Percentiles rank a stretch among this genome's conserved stretches.
Evolutionary conservation across 1,140 invertebrate species (phyloP).

Genomic region (Schlechtendalia chinensis): DNA sequence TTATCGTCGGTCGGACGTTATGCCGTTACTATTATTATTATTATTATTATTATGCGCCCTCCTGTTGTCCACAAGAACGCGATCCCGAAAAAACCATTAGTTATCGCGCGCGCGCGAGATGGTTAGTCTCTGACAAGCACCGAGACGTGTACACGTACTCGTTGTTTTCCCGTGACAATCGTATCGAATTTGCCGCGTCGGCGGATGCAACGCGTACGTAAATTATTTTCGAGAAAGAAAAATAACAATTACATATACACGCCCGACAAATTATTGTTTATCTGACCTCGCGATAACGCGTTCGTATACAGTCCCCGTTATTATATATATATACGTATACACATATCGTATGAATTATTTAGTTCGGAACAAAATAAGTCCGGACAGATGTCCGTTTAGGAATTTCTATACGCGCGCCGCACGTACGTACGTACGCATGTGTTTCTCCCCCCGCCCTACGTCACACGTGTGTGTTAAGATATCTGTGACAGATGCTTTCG

Average conservation of each 20-base stretch:
- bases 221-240: constrained; percentile 15
- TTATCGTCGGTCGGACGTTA: no score
- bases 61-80: not conserved
- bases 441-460: no score
- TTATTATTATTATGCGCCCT: not conserved
- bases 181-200: constrained; percentile 19
- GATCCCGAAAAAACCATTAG: constrained; percentile 28
- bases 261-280: constrained; percentile 5
- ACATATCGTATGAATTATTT: constrained; percentile 31
- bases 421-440: not conserved
- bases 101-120: no score
- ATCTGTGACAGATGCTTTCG: constrained; percentile 46
- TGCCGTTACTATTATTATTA: no score
- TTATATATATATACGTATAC: not conserved
- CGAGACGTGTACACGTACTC: no score
- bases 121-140: constrained; percentile 31
- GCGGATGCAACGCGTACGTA: not conserved
- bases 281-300: constrained; percentile 36
- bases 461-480: not conserved
- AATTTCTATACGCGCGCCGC: not conserved
- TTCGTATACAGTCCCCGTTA: constrained; percentile 6
- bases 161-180: constrained; percentile 29
- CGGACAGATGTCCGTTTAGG: constrained; percentile 29
- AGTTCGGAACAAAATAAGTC: constrained; percentile 20
- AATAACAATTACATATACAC: not conserved